A percentile compares a stretch with the other conserved stretches of the same genome.
These are phyloP conservation scores for Eupithecia centaureata DNA, from an alignment of 2,888 invertebrate species.

Conservation along the genomic window DNA sequence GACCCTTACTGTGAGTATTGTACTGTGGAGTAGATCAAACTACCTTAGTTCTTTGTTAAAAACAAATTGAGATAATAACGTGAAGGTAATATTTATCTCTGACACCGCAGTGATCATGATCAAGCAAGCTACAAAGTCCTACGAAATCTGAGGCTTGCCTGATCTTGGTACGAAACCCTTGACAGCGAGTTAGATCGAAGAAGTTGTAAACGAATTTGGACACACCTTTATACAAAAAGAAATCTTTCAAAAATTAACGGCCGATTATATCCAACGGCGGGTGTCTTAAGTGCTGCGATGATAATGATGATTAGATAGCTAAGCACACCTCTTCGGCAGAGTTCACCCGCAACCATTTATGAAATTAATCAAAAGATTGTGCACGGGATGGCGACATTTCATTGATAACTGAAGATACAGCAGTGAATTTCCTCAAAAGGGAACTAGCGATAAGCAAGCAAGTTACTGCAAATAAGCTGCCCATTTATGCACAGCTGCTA, in stretches of 20 bases:
- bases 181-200: neutral
- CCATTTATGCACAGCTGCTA: slow-evolving; percentile 15
- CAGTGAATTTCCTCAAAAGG: slow-evolving; percentile 17
- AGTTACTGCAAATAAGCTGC: slow-evolving; percentile 26
- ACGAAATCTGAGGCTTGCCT: no score
- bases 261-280: neutral
- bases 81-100: neutral
- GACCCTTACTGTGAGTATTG: neutral
- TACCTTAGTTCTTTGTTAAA: neutral
- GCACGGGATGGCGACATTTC: neutral
- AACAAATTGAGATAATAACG: neutral
- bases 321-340: neutral
- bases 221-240: neutral
- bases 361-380: slow-evolving; percentile 12
- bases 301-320: neutral
- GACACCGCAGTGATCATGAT: neutral
- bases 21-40: neutral
- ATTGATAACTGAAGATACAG: slow-evolving; percentile 14
- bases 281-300: neutral
- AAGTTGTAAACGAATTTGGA: neutral
- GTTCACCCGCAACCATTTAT: neutral
- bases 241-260: neutral
- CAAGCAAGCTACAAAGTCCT: neutral
- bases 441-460: slow-evolving; percentile 17
- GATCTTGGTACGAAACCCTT: no score